Base-by-base conservation (phyloP, 2,888 invertebrate species). In the Kryphioiulus occultus region DNA sequence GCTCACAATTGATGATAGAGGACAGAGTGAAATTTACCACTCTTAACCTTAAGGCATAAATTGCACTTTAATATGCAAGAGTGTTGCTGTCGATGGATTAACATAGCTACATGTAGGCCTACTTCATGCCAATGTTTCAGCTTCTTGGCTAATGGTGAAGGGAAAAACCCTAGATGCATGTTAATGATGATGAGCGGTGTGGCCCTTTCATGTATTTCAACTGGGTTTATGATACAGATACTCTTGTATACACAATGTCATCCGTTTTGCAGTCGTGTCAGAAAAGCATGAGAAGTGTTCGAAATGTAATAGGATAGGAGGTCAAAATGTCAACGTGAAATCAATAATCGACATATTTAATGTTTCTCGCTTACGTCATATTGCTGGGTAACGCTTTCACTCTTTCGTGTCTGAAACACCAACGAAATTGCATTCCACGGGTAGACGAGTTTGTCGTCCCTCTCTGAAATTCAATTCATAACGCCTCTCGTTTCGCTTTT, bases 341-440 rank as follows among this genome's bases (percentile, higher is more conserved):
- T 68, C 68, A n/a, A 68, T 68, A 68, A 68, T 68, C 68, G 68
- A 68, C 68, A 68, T 68, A 68, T 68, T 68, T 68, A 68, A 68
- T 26, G 68, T 68, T 68, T 68, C 68, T 68, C 12, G 26, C 68
- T 68, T 26, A n/a, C 68, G 68, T 68, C 68, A 68, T 68, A 68
- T 26, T 68, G 68, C 68, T 26, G 68, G 68, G 68, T 68, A 68
- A 68, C 68, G 68, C 15, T 68, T 68, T 68, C 68, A 68, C 12
- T 68, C 26, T 26, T 68, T 68, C 26, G n/a, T 26, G 26, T 12
- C 68, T 2, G 26, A 0, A 9, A 9, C 39, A 39, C 39, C 3
- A 26, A 68, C n/a, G 59, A 59, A 59, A 68, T 26, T 68, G 68
- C 68, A 68, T 68, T 68, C 68, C 26, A 5, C n/a, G 3, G 68